Percentiles rank a stretch among this genome's conserved stretches.
These are phyloP conservation scores for Proales similis DNA, from an alignment of 1,140 invertebrate genomes.

Conservation along the genomic window DNA sequence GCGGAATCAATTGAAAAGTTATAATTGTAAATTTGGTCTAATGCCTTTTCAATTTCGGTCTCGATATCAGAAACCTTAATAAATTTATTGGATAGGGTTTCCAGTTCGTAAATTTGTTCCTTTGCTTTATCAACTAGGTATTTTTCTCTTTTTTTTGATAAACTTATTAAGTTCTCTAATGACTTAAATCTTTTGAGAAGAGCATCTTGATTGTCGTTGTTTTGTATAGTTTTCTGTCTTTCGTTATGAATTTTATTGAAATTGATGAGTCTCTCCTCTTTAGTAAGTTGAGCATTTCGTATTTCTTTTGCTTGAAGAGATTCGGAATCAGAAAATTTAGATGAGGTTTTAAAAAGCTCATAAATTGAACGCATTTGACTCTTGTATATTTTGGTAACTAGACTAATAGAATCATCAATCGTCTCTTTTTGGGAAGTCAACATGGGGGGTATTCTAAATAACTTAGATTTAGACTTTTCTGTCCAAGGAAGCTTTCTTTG, in stretches of 20 bases:
- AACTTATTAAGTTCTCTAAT: slow-evolving; percentile 2
- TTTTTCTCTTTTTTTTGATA: not conserved
- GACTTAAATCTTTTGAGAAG: too few species aligned
- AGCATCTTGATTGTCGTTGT: too few species aligned
- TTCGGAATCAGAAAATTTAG: slow-evolving; percentile 24
- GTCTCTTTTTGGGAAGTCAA: too few species aligned
- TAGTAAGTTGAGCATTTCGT: slow-evolving; percentile 5
- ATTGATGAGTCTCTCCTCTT: not conserved
- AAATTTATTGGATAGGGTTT: slow-evolving; percentile 26
- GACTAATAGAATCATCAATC: too few species aligned
- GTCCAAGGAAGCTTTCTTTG: too few species aligned
- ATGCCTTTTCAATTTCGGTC: slow-evolving; percentile 32
- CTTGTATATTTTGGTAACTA: too few species aligned
- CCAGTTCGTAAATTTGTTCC: slow-evolving; percentile 4
- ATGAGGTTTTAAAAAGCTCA: slow-evolving; percentile 17
- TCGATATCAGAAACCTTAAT: too few species aligned
- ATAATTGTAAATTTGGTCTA: slow-evolving; percentile 22
- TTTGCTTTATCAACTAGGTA: slow-evolving; percentile 6
- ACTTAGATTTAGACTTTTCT: too few species aligned
- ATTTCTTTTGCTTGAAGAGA: slow-evolving; percentile 21
- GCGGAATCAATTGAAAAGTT: slow-evolving; percentile 36
- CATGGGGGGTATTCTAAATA: too few species aligned
- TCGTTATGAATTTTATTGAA: not conserved
- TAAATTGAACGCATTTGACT: slow-evolving; percentile 31
- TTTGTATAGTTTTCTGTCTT: slow-evolving; percentile 9